These are phyloP conservation scores for Plutomurus gul DNA, from an alignment of 1,140 invertebrate genomes.

Conservation along the genomic window DNA sequence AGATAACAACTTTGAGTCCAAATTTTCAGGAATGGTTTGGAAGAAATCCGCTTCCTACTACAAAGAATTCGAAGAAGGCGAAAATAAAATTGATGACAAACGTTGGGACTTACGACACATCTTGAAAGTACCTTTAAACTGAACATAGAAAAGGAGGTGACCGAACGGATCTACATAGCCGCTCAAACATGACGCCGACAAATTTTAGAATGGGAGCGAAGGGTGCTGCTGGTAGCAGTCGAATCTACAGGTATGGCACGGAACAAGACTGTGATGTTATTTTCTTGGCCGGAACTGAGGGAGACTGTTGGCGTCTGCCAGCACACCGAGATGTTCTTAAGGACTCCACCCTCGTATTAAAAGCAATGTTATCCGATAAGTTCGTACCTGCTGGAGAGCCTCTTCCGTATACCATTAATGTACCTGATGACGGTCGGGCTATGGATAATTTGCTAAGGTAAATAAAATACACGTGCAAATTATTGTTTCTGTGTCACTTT, in stretches of 20 bases:
- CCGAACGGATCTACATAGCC: no score
- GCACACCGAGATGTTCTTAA: conserved; percentile 68
- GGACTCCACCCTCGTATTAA: conserved; percentile 67
- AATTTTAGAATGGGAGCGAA: not conserved
- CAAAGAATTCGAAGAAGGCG: no score
- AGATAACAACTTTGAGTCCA: no score
- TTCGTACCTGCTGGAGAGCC: conserved; percentile 55
- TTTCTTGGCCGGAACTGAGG: conserved; percentile 67
- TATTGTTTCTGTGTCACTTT: not conserved
- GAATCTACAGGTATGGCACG: conserved; percentile 60
- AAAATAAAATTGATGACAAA: no score
- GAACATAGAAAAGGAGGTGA: no score
- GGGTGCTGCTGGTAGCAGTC: no score
- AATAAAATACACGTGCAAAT: conserved; percentile 31
- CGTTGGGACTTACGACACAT: no score
- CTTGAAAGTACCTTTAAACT: no score
- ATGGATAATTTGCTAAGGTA: conserved; percentile 71
- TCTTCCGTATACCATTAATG: conserved; percentile 54
- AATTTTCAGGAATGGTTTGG: no score
- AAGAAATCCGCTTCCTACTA: no score
- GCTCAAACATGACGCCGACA: not conserved
- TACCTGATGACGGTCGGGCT: conserved; percentile 68
- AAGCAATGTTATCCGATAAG: conserved; percentile 63
- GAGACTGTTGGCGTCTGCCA: conserved; percentile 67
- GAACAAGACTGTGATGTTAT: conserved; percentile 69